Evolutionary conservation across 2,888 invertebrate genomes (phyloP).

Genomic region (Schizaphis graminum): DNA sequence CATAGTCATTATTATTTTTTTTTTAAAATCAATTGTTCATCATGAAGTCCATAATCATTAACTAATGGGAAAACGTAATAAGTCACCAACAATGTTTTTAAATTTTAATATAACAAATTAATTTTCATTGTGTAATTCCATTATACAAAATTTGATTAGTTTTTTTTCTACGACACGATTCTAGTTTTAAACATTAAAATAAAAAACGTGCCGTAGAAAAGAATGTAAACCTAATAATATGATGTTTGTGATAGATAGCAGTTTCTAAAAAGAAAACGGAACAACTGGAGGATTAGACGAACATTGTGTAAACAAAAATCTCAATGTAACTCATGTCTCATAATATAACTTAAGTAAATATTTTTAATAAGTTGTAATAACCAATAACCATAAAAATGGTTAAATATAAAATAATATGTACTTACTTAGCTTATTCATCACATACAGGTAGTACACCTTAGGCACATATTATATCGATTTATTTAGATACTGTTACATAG

Average conservation of each 20-base stretch:
- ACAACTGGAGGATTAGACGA: background rate
- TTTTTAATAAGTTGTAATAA: too few relatives aligned
- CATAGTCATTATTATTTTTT: slow-evolving; percentile 21
- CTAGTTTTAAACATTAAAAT: background rate
- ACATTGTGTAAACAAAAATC: background rate
- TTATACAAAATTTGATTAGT: slow-evolving; percentile 21
- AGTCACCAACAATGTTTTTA: slow-evolving; percentile 11
- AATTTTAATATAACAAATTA: background rate
- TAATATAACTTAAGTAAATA: too few relatives aligned
- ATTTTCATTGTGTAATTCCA: background rate
- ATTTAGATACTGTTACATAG: background rate
- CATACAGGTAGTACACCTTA: background rate
- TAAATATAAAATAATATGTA: too few relatives aligned
- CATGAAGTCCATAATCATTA: background rate
- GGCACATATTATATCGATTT: background rate
- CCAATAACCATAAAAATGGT: too few relatives aligned
- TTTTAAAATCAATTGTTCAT: slow-evolving; percentile 26
- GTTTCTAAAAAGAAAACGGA: background rate
- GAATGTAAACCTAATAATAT: background rate
- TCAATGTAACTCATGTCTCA: background rate
- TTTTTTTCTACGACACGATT: background rate
- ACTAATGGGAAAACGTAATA: background rate
- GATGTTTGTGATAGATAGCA: background rate
- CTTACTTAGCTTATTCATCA: background rate
- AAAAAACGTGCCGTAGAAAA: background rate